Conservation (phyloP, 2,888 invertebrate genomes). For the Netelia inedita region DNA sequence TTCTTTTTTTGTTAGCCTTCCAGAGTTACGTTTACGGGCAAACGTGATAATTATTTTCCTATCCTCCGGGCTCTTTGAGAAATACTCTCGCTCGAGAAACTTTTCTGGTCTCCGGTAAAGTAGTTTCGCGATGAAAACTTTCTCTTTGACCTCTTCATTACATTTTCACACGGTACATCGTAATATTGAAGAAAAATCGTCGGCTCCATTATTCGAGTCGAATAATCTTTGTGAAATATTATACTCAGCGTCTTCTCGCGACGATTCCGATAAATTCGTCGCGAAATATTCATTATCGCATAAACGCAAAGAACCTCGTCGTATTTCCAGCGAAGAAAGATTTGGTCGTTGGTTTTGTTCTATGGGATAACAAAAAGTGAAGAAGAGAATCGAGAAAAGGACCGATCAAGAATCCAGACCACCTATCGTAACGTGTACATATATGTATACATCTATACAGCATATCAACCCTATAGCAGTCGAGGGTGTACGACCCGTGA, state of each 20-base stretch:
- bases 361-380: not conserved
- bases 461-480: slow-evolving; percentile 41
- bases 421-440: not conserved
- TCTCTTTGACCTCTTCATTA: slow-evolving; percentile 40
- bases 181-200: not conserved
- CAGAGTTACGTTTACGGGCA: slow-evolving; percentile 16
- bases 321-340: too few species aligned
- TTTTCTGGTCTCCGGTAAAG: slow-evolving; percentile 56
- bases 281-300: too few species aligned
- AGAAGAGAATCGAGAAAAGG: not conserved
- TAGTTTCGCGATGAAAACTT: slow-evolving; percentile 48
- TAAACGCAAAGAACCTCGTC: too few species aligned
- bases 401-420: not conserved
- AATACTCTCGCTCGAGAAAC: slow-evolving; percentile 50
- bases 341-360: not conserved
- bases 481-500: slow-evolving; percentile 63
- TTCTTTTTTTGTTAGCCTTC: slow-evolving; percentile 10
- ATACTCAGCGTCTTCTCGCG: too few species aligned
- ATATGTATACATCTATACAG: slow-evolving; percentile 1
- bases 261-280: too few species aligned
- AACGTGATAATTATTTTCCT: slow-evolving; percentile 65
- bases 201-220: not conserved
- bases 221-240: not conserved
- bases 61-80: slow-evolving; percentile 42
- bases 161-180: slow-evolving; percentile 30